phyloP scores from a whole-genome alignment of 1,140 invertebrate species.

The Lordiphosa collinella region DNA sequence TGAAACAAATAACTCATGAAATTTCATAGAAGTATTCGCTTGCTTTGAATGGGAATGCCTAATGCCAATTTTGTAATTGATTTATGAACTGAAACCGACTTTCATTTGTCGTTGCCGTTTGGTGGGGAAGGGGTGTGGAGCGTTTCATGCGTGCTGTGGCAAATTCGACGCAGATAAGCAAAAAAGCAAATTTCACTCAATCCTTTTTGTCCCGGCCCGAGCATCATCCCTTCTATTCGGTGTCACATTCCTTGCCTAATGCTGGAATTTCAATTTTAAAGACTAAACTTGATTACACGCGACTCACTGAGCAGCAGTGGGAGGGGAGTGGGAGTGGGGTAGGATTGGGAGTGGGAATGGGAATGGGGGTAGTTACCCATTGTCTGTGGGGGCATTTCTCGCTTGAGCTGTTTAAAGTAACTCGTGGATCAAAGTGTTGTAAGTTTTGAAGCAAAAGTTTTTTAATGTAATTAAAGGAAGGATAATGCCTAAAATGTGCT shows the following conservation, averaged over 20 bases:
- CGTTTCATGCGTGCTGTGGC: conserved; percentile 34
- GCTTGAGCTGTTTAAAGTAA: conserved; percentile 63
- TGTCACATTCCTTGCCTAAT: conserved; percentile 62
- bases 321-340: not conserved
- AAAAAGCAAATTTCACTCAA: conserved; percentile 6
- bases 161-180: conserved; percentile 47
- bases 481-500: conserved; percentile 63
- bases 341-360: not conserved
- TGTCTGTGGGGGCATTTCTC: conserved; percentile 41
- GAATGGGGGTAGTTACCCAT: conserved; percentile 37
- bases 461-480: conserved; percentile 71
- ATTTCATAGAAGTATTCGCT: too few relatives aligned
- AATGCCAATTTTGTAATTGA: conserved; percentile 6
- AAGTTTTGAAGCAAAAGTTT: conserved; percentile 55
- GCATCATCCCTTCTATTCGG: conserved; percentile 22
- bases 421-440: conserved; percentile 71
- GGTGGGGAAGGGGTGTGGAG: not conserved
- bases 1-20: too few relatives aligned
- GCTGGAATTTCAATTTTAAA: conserved; percentile 77
- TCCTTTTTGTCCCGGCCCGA: conserved; percentile 11
- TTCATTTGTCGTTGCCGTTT: not conserved
- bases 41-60: too few relatives aligned
- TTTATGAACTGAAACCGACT: conserved; percentile 14
- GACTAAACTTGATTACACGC: conserved; percentile 70
- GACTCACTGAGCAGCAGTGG: conserved; percentile 36